phyloP scores from a whole-genome alignment of 2,797 vertebrate genomes.

The Echiichthys vipera region DNA sequence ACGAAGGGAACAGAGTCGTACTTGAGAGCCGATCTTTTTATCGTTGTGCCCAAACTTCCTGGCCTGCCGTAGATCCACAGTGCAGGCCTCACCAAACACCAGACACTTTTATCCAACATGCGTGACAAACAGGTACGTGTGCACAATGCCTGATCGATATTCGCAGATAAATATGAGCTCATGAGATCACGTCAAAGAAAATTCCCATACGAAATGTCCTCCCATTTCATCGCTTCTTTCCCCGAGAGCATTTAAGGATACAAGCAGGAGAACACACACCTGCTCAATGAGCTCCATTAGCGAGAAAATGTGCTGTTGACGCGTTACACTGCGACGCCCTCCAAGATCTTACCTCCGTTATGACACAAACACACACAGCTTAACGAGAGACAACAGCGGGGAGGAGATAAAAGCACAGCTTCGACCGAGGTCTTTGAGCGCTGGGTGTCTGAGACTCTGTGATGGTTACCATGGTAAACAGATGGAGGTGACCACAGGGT shows the following conservation, averaged over 20 bases:
- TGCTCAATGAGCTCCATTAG: neutral
- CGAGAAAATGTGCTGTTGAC: slow-evolving; percentile 4
- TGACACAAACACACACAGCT: slow-evolving; percentile 24
- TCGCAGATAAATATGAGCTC: no score
- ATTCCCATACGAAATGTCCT: neutral
- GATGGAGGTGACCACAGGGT: slow-evolving; percentile 3
- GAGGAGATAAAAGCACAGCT: slow-evolving; percentile 9
- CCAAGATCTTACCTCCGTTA: slow-evolving; percentile 17
- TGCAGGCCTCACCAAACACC: no score
- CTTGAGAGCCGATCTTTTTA: no score
- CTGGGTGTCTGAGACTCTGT: slow-evolving; percentile 20
- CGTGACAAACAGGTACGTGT: no score
- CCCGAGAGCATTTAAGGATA: neutral
- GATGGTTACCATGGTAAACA: slow-evolving; percentile 16
- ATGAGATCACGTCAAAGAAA: no score
- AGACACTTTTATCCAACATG: no score
- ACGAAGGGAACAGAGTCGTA: no score
- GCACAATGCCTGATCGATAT: no score
- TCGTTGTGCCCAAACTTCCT: no score
- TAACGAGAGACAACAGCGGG: neutral
- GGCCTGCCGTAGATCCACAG: no score
- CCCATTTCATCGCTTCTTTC: neutral
- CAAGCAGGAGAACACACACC: neutral
- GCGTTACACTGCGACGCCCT: slow-evolving; percentile 3
- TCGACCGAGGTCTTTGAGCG: neutral